phyloP scores from a whole-genome alignment of 1,140 invertebrate genomes.

The Musca domestica region DNA sequence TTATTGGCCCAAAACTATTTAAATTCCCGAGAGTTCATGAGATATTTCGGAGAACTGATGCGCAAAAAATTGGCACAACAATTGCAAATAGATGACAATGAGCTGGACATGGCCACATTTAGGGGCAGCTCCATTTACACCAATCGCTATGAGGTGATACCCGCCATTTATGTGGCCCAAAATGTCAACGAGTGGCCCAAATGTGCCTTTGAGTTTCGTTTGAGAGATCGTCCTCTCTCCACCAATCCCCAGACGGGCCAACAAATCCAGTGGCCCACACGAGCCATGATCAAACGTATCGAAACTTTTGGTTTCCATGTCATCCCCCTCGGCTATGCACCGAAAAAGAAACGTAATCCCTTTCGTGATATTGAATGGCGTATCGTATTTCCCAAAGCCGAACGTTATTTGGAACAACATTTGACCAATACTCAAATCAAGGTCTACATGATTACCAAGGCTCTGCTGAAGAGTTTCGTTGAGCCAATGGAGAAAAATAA shows the following conservation, averaged over 20 bases:
- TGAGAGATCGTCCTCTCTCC: conserved; percentile 57
- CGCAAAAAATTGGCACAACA: conserved; percentile 56
- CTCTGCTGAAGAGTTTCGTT: conserved; percentile 67
- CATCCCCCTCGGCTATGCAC: conserved; percentile 65
- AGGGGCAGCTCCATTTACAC: conserved; percentile 63
- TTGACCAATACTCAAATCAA: conserved; percentile 68
- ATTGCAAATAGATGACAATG: conserved; percentile 57
- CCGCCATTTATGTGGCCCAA: conserved; percentile 60
- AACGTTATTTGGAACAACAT: conserved; percentile 68
- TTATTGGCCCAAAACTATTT: conserved; percentile 55
- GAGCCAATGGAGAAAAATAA: conserved; percentile 48
- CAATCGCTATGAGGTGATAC: conserved; percentile 62
- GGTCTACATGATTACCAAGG: conserved; percentile 65
- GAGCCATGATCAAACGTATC: conserved; percentile 64
- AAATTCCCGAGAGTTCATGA: conserved; percentile 63
- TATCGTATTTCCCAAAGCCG: conserved; percentile 69
- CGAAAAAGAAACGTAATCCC: conserved; percentile 59
- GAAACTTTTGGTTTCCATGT: conserved; percentile 67
- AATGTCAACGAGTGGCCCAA: conserved; percentile 59
- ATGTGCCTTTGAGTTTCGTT: conserved; percentile 64
- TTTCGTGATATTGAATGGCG: conserved; percentile 70
- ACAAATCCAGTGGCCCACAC: conserved; percentile 66
- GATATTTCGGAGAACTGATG: conserved; percentile 63
- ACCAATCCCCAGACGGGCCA: conserved; percentile 59
- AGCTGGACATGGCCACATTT: conserved; percentile 55